Percentiles rank a stretch among this genome's conserved stretches.
Evolutionary conservation across 2,113 vertebrate genomes (phyloP).

Genomic region (Megaptera novaeangliae): DNA sequence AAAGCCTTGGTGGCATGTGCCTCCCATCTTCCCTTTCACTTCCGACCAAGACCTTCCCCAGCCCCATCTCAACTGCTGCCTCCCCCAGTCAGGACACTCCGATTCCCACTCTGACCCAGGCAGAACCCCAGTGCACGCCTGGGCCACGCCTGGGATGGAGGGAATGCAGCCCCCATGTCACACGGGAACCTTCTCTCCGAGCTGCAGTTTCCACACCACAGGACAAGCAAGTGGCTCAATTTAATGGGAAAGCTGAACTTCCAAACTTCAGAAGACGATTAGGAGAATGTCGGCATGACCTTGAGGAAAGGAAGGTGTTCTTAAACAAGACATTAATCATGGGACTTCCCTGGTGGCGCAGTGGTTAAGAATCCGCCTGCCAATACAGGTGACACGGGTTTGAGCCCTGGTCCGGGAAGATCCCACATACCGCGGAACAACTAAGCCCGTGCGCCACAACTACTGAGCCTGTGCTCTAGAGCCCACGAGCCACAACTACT

Average conservation of each 20-base stretch:
- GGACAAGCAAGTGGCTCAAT: background rate
- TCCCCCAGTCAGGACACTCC: background rate
- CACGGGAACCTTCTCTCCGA: fast-evolving
- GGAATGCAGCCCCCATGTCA: fast-evolving
- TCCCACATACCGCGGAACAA: too few species aligned
- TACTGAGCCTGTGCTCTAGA: too few species aligned
- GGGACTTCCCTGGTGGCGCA: too few species aligned
- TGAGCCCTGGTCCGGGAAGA: too few species aligned
- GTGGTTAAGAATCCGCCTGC: too few species aligned
- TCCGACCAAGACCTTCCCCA: background rate
- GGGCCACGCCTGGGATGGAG: background rate
- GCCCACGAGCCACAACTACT: too few species aligned
- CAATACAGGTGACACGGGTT: too few species aligned
- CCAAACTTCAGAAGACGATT: background rate
- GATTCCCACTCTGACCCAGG: background rate
- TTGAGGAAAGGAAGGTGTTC: background rate
- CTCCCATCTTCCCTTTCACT: background rate
- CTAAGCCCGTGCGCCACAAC: too few species aligned
- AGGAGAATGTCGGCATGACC: fast-evolving
- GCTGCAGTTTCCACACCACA: background rate
- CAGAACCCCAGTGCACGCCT: background rate
- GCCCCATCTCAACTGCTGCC: background rate
- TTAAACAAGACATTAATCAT: background rate
- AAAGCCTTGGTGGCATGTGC: background rate
- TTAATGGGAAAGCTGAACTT: background rate